Evolutionary conservation across 2,888 invertebrate genomes (phyloP).

Genomic region (Microdon myrmicae): DNA sequence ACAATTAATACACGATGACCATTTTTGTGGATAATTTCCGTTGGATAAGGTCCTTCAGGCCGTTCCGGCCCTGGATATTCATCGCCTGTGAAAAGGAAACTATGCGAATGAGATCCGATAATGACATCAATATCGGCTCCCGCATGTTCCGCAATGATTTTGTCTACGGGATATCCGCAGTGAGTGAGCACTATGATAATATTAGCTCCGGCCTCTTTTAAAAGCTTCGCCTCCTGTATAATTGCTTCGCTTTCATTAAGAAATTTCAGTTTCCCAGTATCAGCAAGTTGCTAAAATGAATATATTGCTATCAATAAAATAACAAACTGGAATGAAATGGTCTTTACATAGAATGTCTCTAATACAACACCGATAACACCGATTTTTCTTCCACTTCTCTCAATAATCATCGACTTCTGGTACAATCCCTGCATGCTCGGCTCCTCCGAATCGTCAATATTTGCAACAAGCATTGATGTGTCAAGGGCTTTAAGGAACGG

Average conservation of each 20-base stretch:
- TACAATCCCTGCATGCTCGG: slow-evolving; percentile 73
- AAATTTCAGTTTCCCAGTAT: slow-evolving; percentile 75
- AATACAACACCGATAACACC: slow-evolving; percentile 84
- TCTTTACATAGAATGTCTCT: slow-evolving; percentile 72
- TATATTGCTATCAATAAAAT: neutral
- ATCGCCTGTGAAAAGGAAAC: slow-evolving; percentile 76
- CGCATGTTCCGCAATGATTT: slow-evolving; percentile 73
- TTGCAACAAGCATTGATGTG: slow-evolving; percentile 78
- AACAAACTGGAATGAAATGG: neutral
- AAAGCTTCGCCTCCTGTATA: slow-evolving; percentile 73
- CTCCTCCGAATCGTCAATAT: slow-evolving; percentile 78
- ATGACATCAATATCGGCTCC: slow-evolving; percentile 80
- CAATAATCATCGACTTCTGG: slow-evolving; percentile 74
- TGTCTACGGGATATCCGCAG: slow-evolving; percentile 77
- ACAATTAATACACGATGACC: slow-evolving; percentile 70
- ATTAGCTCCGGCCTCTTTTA: slow-evolving; percentile 74
- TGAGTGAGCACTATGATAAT: slow-evolving; percentile 88
- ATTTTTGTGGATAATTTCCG: slow-evolving; percentile 70
- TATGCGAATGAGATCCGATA: slow-evolving; percentile 87
- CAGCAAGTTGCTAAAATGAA: slow-evolving; percentile 71
- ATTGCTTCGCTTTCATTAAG: slow-evolving; percentile 76
- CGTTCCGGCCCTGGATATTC: slow-evolving; percentile 70
- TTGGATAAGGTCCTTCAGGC: slow-evolving; percentile 76
- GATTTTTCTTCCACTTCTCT: slow-evolving; percentile 73
- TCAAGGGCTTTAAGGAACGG: slow-evolving; percentile 75